A percentile compares a stretch with the other conserved stretches of the same genome.
phyloP scores from a whole-genome alignment of 2,797 vertebrate genomes.

The Helarctos malayanus region DNA sequence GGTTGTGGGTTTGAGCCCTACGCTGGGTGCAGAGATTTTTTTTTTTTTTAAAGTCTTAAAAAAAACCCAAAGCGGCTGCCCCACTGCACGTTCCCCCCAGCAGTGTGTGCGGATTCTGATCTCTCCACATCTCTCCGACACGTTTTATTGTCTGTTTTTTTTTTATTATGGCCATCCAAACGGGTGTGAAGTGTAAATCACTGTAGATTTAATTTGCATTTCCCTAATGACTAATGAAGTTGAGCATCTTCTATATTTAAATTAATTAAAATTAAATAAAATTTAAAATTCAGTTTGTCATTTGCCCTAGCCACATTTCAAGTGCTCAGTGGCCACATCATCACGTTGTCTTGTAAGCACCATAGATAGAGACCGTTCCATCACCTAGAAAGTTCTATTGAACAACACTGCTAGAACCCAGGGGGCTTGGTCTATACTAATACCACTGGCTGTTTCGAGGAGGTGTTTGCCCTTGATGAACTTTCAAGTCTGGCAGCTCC shows the following conservation, averaged over 20 bases:
- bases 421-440: rapidly evolving
- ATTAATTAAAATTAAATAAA: not conserved
- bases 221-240: not conserved
- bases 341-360: not conserved
- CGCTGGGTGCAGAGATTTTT: not conserved
- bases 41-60: not conserved
- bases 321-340: not conserved
- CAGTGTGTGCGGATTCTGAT: rapidly evolving
- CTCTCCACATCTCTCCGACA: not conserved
- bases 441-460: rapidly evolving
- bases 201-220: not conserved
- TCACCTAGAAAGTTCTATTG: rapidly evolving
- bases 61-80: not conserved
- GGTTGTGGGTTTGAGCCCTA: not conserved
- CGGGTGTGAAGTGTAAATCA: not conserved
- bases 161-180: not conserved
- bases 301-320: not conserved
- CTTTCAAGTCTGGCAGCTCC: not conserved
- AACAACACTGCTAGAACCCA: rapidly evolving
- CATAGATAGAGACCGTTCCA: rapidly evolving
- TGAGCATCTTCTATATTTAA: not conserved
- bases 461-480: not conserved
- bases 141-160: not conserved
- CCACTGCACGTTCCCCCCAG: not conserved
- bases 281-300: not conserved